Conservation (phyloP, 2,797 vertebrate genomes). For the Anisognathus igniventris region DNA sequence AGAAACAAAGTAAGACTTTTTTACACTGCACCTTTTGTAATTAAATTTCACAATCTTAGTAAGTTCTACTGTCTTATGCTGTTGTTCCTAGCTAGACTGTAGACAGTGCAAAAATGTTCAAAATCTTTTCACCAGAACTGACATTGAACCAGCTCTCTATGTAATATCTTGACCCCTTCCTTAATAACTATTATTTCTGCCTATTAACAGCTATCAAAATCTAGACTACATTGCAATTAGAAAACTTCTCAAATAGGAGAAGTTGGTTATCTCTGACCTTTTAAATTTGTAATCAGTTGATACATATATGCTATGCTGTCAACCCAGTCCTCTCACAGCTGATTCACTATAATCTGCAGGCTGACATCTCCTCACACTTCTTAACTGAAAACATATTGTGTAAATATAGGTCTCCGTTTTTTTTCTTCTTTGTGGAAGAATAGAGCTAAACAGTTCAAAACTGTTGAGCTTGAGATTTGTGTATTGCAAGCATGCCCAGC, state of each 20-base stretch:
- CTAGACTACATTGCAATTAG: background rate
- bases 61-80: background rate
- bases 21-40: background rate
- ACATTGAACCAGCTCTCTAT: background rate
- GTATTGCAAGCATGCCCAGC: background rate
- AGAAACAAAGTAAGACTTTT: background rate
- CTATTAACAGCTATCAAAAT: background rate
- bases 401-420: background rate
- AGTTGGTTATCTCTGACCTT: background rate
- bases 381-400: background rate
- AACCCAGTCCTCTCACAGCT: background rate
- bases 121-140: background rate
- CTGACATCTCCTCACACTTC: background rate
- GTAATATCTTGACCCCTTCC: background rate
- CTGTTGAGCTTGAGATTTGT: background rate
- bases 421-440: background rate
- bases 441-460: background rate
- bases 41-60: background rate
- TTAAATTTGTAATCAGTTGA: background rate
- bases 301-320: background rate
- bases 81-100: background rate
- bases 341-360: background rate
- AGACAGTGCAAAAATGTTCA: background rate
- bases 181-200: background rate
- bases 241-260: background rate